Conservation (phyloP, 2,888 invertebrate genomes). For the Sarcophaga variegata region DNA sequence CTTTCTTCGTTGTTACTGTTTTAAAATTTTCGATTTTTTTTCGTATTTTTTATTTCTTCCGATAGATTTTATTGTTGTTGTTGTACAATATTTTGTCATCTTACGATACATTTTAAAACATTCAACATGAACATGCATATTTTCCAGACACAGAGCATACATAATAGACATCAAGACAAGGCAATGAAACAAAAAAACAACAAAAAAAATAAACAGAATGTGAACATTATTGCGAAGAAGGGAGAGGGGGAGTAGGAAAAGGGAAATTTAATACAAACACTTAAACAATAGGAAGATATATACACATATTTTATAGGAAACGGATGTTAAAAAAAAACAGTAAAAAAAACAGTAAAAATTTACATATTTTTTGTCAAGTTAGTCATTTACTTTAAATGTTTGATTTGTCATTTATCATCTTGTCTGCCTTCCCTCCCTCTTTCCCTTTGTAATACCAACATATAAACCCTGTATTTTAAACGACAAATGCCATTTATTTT, state of each 20-base stretch:
- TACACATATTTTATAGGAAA: too few species aligned
- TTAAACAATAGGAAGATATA: too few species aligned
- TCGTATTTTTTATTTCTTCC: not conserved
- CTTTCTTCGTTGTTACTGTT: too few species aligned
- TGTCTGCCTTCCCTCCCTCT: not conserved
- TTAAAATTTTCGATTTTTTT: not conserved
- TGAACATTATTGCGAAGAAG: not conserved
- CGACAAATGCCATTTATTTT: too few species aligned
- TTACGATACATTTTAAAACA: slow-evolving; percentile 51
- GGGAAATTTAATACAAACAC: too few species aligned
- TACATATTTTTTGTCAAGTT: slow-evolving; percentile 64
- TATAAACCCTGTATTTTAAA: too few species aligned
- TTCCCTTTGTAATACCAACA: too few species aligned
- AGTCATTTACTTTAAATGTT: slow-evolving; percentile 68
- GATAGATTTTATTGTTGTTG: slow-evolving; percentile 22
- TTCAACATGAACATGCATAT: slow-evolving; percentile 67
- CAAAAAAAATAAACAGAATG: slow-evolving; percentile 4
- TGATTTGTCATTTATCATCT: slow-evolving; percentile 70
- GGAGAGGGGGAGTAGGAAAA: slow-evolving; percentile 23
- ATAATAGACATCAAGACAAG: slow-evolving; percentile 52
- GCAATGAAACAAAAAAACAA: slow-evolving; percentile 31
- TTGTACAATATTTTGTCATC: slow-evolving; percentile 42
- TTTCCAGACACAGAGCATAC: slow-evolving; percentile 63
- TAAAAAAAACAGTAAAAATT: slow-evolving; percentile 39
- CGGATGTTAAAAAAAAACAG: too few species aligned